A percentile compares a stretch with the other conserved stretches of the same genome.
Evolutionary conservation across 2,113 vertebrate genomes (phyloP).

Genomic region (Lepus timidus): DNA sequence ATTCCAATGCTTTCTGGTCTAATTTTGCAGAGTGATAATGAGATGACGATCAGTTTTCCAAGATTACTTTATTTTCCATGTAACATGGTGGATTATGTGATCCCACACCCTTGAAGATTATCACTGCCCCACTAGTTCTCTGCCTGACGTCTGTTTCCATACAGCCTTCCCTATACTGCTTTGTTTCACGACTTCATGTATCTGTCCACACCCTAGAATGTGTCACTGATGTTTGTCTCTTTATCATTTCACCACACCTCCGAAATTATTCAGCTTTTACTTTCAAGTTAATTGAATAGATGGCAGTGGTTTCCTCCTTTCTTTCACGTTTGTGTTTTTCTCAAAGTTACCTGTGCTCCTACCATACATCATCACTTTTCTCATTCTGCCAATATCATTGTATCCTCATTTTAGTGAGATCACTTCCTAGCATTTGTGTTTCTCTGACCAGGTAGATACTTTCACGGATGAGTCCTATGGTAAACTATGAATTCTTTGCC

Average conservation of each 20-base stretch:
- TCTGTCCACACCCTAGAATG: background rate
- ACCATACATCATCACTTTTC: background rate
- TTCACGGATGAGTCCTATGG: background rate
- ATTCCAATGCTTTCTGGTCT: background rate
- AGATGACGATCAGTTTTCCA: background rate
- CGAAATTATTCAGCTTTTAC: slow-evolving; percentile 29
- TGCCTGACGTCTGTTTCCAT: background rate
- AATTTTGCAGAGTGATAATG: background rate
- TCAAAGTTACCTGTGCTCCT: background rate
- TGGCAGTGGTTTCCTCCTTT: background rate
- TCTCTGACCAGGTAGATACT: background rate
- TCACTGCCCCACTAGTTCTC: slow-evolving; percentile 18
- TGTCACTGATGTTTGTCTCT: background rate
- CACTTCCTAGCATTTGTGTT: background rate
- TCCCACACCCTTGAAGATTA: background rate
- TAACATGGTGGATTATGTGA: background rate
- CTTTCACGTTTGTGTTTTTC: background rate
- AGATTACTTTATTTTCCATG: background rate
- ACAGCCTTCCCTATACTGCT: background rate
- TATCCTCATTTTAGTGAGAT: background rate
- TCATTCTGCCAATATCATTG: background rate
- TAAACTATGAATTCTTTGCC: background rate
- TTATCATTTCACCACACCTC: background rate
- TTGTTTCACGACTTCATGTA: background rate
- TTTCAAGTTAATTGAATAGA: slow-evolving; percentile 30